Evolutionary conservation across 1,140 invertebrate species (phyloP), one percentile per base, ranked within the genome.

Genomic region (Notospermus geniculatus): DNA sequence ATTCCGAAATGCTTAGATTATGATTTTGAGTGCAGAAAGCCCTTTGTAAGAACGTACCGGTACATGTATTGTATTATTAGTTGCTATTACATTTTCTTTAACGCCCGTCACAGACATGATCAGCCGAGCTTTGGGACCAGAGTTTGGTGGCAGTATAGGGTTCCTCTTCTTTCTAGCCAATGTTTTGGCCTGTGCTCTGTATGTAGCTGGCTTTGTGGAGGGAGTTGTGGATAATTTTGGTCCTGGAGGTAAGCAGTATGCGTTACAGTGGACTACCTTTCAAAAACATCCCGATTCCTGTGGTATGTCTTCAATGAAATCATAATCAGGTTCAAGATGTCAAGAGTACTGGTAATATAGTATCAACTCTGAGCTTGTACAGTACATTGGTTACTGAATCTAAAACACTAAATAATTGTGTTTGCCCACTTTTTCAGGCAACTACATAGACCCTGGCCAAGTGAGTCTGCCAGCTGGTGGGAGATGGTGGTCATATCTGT

Each of bases 101-200:
- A 60, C 17, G 7, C 39, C 11, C n/a, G 11, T 89, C 80, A 70
- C 62, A 84, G 84, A 83, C 81, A 98, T 98, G 95, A 97, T 98
- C 60, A 97, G 93, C 80, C 84, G 95, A 74, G 97, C 95, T 4
- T 80, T 98, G 55, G 96, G 95, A 27, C 92, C 95, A 11, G 95
- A 98, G 83, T 97, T 98, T 85, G 95, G 95, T 9, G 84, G 96
- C 28, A 93, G 93, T 1, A 97, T 98, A 69, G 95, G 95, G 2
- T 93, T 93, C 0, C 81, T 98, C 30, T 98, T 98, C 83, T 98
- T 96, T 80, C 87, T 98, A 73, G 95, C 95, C 0, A 97, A 98
- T 81, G 87, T 98, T 4, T 92, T 97, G 2, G 95, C 92, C 30
- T 93, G 91, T 83, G 95, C 93, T 2, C 86, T 98, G 19, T 97